Evolutionary conservation across 2,888 invertebrate genomes (phyloP).

Genomic region (Melanostoma mellinum): DNA sequence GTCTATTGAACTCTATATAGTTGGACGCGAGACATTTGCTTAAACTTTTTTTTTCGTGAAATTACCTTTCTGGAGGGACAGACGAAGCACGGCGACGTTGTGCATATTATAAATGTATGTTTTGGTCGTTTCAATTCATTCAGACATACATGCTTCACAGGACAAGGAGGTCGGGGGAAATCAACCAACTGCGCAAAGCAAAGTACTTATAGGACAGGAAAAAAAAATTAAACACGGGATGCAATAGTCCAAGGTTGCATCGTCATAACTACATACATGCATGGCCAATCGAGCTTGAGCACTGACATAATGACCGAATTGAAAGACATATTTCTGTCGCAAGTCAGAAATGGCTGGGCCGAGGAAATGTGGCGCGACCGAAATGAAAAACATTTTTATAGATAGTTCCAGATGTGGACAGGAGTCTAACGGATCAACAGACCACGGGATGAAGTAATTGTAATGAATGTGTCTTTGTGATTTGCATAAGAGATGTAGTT

Average conservation of each 20-base stretch:
- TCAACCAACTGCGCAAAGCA: conserved; percentile 1
- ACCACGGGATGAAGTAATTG: conserved; percentile 69
- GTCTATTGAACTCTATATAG: conserved; percentile 34
- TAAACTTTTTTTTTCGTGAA: conserved; percentile 34
- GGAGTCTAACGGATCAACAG: conserved; percentile 30
- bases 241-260: conserved; percentile 72
- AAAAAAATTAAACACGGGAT: conserved; percentile 54
- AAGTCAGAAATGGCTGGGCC: conserved; percentile 48
- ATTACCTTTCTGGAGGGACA: conserved; percentile 52
- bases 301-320: conserved; percentile 68
- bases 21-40: conserved; percentile 46
- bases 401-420: conserved; percentile 65
- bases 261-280: conserved; percentile 58
- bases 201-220: conserved; percentile 53
- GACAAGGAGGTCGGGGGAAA: conserved; percentile 30
- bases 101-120: conserved; percentile 24
- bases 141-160: conserved; percentile 41
- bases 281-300: conserved; percentile 29
- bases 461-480: conserved; percentile 62
- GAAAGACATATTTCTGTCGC: conserved; percentile 51
- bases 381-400: conserved; percentile 59
- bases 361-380: conserved; percentile 63
- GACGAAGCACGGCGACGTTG: conserved; percentile 6
- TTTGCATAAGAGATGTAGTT: conserved; percentile 71
- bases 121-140: conserved; percentile 63